Percentiles rank a stretch among this genome's conserved stretches.
phyloP scores from a whole-genome alignment of 2,888 invertebrate genomes.

The Conops quadrifasciatus region DNA sequence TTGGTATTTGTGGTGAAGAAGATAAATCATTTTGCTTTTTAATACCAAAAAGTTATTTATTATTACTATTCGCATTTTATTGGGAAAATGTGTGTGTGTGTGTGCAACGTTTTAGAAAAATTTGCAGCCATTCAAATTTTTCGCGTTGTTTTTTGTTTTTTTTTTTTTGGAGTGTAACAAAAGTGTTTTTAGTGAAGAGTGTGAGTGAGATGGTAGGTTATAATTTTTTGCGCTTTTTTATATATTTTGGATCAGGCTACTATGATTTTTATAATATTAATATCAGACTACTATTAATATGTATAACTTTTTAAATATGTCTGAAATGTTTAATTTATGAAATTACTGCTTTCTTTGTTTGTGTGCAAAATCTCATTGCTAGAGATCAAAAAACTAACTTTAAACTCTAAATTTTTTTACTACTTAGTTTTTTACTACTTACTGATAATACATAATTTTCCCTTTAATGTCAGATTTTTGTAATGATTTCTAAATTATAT shows the following conservation, averaged over 20 bases:
- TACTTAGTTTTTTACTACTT: conserved; percentile 3
- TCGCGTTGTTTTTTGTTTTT: conserved; percentile 41
- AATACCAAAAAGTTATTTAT: background rate
- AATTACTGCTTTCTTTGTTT: background rate
- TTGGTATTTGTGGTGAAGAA: conserved; percentile 20
- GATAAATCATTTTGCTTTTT: background rate
- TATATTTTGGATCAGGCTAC: too few species aligned
- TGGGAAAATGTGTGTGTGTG: background rate
- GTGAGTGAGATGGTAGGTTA: too few species aligned
- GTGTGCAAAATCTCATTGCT: background rate
- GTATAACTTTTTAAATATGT: too few species aligned
- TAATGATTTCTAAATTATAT: background rate
- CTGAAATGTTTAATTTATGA: background rate
- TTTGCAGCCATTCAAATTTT: conserved; percentile 66
- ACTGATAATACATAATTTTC: conserved; percentile 45
- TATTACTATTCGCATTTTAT: too few species aligned
- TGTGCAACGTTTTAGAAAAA: conserved; percentile 44
- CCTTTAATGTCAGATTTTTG: conserved; percentile 56
- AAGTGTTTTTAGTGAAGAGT: too few species aligned
- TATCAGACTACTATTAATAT: too few species aligned
- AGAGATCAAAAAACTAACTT: background rate
- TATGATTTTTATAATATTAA: too few species aligned
- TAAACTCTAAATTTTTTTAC: background rate
- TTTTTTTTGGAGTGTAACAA: too few species aligned
- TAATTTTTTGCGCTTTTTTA: conserved; percentile 45